Evolutionary conservation across 2,888 invertebrate species (phyloP).

Genomic region (Willowsia nigromaculata): DNA sequence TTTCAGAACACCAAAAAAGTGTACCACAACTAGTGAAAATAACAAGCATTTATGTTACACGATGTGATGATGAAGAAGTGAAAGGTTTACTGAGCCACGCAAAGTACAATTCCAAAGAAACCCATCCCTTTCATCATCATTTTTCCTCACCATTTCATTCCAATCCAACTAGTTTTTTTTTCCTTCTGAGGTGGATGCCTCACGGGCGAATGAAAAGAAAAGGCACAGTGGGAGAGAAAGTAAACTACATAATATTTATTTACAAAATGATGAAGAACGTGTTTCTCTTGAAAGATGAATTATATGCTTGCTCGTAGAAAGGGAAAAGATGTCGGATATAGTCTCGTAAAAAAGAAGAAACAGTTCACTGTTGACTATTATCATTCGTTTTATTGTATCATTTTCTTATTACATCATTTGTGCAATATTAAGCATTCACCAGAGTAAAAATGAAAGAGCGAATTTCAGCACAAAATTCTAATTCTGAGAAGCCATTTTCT

Average conservation of each 20-base stretch:
- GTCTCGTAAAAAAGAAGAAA: neutral
- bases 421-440: neutral
- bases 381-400: neutral
- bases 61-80: neutral
- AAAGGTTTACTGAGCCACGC: neutral
- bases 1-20: no score
- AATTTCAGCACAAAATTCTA: neutral
- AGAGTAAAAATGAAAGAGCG: neutral
- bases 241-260: neutral
- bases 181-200: neutral
- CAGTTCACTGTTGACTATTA: neutral
- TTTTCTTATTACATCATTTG: constrained; percentile 3
- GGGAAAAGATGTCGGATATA: neutral
- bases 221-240: neutral
- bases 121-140: neutral
- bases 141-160: neutral
- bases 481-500: neutral
- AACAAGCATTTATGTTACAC: no score
- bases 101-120: neutral
- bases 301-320: neutral
- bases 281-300: neutral
- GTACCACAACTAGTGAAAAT: no score
- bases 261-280: neutral
- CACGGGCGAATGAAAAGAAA: neutral
- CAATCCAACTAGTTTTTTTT: neutral